phyloP scores from a whole-genome alignment of 2,797 vertebrate genomes.

The Pangasius macronema region DNA sequence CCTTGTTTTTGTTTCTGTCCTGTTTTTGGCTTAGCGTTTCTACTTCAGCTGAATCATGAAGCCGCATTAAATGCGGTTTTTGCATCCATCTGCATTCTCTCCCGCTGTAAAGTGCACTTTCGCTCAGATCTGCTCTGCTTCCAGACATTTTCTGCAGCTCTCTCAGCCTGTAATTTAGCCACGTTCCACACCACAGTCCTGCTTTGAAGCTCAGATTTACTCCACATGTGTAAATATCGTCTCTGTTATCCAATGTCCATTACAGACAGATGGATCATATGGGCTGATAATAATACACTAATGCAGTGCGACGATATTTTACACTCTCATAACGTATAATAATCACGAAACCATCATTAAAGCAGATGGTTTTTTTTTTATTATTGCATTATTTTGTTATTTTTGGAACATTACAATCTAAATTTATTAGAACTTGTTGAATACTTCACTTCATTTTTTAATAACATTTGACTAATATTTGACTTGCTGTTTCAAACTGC shows the following conservation, averaged over 20 bases:
- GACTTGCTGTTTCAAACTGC: too few species aligned
- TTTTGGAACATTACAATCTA: too few species aligned
- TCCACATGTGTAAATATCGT: constrained; percentile 9
- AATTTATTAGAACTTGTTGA: too few species aligned
- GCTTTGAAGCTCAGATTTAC: constrained; percentile 13
- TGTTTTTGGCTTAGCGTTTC: background rate
- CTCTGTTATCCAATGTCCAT: constrained; percentile 48
- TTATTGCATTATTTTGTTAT: too few species aligned
- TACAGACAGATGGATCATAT: constrained; percentile 17
- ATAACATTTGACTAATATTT: too few species aligned
- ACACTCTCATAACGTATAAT: background rate
- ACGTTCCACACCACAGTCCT: background rate
- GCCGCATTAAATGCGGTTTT: background rate
- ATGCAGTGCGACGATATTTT: background rate
- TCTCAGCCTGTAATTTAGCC: background rate
- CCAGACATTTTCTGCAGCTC: background rate
- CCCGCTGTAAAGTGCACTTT: background rate
- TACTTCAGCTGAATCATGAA: background rate
- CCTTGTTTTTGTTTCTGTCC: background rate
- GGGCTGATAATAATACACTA: background rate
- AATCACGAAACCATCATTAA: background rate
- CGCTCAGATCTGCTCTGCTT: background rate
- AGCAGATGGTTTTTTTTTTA: too few species aligned
- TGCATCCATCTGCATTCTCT: background rate
- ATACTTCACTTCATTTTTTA: too few species aligned